Base-by-base conservation (phyloP, 1,140 invertebrate species). In the Scaptomyza montana region DNA sequence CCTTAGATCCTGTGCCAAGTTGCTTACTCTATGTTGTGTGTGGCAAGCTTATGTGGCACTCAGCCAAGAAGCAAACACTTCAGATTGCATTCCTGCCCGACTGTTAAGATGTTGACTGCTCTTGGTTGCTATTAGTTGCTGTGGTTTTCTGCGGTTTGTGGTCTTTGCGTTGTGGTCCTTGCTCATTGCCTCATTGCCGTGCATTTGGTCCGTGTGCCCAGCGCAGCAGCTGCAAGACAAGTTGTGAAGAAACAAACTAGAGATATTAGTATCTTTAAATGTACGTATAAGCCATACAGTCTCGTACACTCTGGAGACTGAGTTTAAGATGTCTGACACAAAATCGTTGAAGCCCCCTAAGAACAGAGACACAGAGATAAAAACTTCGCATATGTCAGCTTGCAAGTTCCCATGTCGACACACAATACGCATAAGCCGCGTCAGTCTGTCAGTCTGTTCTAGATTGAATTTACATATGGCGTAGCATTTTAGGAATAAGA, bases 361-460 rank as follows among this genome's bases (percentile, higher is more conserved):
- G 13, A 53, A 55, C 43, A 36, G 5, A 21, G 19, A 10, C 60
- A 50, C 33, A 49, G 13, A 41, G 28, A 46, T 43, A 12, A 43
- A 43, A 43, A 43, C 39, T 43, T n/a, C 10, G 12, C 30, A 12
- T 39, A 5, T 28, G 6, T 2, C 25, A 61, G 69, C 61, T 62
- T 60, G 50, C 49, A 78, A 65, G 74, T 55, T 71, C 63, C 72
- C 63, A 41, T 47, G 60, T 28, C 28, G 55, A 43, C 54, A 47
- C n/a, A 64, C 51, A 87, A 66, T 78, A 68, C 81, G 81, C 71
- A 86, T 86, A 76, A 78, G 81, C 74, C 56, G 36, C 61, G 67
- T 78, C 50, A 55, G n/a, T 53, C 74, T 65, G 43, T 62, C 57
- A 45, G 53, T 63, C 19, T 53, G 50, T 61, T 57, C 28, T 60